Base-by-base conservation (phyloP, 2,797 vertebrate genomes). In the Dromococcyx pavoninus region DNA sequence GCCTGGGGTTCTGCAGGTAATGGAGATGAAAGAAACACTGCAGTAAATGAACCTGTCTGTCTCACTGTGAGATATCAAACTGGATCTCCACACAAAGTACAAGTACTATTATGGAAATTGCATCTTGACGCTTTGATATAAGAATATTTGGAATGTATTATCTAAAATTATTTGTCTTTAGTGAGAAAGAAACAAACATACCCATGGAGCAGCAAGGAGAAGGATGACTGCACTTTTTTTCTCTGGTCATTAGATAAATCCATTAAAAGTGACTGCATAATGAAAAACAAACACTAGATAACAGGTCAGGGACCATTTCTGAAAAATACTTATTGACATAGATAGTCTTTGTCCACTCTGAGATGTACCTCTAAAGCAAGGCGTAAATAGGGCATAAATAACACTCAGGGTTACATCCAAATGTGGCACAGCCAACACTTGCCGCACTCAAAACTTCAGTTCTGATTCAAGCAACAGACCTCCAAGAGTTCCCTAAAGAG, bases 41-140 rank as follows among this genome's bases (percentile, higher is more conserved):
- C 56, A 95, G 64, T 43, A 94, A 96, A 97, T 97, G 83, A 97
- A 97, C 93, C 88, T 95, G 78, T 94, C 92, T 95, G 50, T 95
- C 79, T 95, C 92, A 83, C 33, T 75, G 22, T 33, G 48, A 93
- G 91, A 95, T 71, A 95, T 91, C 74, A 92, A 85, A 64, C 41
- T 89, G n/a, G 65, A 78, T 94, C 70, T 87, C 89, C 70, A 83
- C 67, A 88, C 3, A 65, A 87, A 94, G 58, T 56, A 81, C n/a
- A 78, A 83, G 25, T 80, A 87, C 84, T 92, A 93, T 56, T 88
- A 96, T 78, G 86, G 96, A 95, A 96, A 96, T 93, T 81, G 56
- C 16, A 51, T 77, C 72, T 77, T 87, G 81, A 94, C 60, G 91
- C 23, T 79, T 81, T 85, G 19, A 82, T 94, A 79, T 28, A 89